Percentiles rank a stretch among this genome's conserved stretches.
These are phyloP conservation scores for Orientallactaga sibirica DNA, from an alignment of 2,797 vertebrate genomes.

Conservation along the genomic window DNA sequence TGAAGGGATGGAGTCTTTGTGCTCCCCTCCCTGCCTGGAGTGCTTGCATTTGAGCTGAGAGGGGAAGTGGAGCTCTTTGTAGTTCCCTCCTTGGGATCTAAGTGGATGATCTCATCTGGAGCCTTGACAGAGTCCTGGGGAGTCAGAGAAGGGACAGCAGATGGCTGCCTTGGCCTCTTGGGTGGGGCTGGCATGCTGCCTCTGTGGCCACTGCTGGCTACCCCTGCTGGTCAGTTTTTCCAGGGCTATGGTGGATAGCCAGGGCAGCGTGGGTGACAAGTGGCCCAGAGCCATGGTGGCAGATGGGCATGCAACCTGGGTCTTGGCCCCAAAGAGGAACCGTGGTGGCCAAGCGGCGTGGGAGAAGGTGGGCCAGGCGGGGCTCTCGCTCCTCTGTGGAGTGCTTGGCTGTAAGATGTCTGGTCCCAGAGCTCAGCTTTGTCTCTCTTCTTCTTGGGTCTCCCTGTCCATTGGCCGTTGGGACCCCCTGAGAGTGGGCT, in stretches of 20 bases:
- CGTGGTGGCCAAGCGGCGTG: not conserved
- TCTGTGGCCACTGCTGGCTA: constrained; percentile 61
- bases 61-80: constrained; percentile 4
- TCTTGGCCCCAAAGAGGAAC: constrained; percentile 27
- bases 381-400: not conserved
- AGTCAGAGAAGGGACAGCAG: constrained; percentile 77
- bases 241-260: not conserved
- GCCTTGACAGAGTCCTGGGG: constrained; percentile 64
- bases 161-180: constrained; percentile 73
- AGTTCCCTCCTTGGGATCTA: not conserved
- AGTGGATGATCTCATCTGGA: constrained; percentile 80
- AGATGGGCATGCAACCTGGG: constrained; percentile 70
- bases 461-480: not conserved
- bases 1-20: not conserved
- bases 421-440: not conserved
- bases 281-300: constrained; percentile 68
- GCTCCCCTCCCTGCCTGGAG: not conserved
- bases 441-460: not conserved
- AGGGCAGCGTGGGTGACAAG: not conserved
- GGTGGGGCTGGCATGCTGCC: constrained; percentile 50
- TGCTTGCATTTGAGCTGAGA: constrained; percentile 25
- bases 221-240: constrained; percentile 66
- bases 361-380: not conserved
- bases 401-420: not conserved
- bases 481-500: not conserved